Base-by-base conservation (phyloP, 64 coral and sea anemone genomes). In the Montipora sp. region DNA sequence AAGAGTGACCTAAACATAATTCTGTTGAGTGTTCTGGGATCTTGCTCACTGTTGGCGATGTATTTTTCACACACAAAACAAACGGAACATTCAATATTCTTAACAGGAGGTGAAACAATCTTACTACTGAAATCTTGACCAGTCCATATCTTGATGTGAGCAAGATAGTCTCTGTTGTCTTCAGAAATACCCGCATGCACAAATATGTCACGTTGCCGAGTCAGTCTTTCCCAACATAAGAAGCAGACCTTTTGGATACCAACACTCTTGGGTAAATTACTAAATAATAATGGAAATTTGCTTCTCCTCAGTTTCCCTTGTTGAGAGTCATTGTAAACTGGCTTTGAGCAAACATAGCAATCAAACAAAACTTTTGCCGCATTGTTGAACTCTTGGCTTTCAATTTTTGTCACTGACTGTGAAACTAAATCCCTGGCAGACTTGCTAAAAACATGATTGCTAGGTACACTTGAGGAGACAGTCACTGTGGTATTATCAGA, bases 51-150 rank as follows among this genome's bases (percentile, higher is more conserved):
- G 75, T 73, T 14, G 45, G 55, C 24, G 23, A 94, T 73, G 9
- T 79, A 76, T 89, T 61, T 88, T n/a, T 98, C 95, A 75, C 95
- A 98, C 1, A 98, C 84, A 88, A 98, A 91, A 67, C 95, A 98
- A 7, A 75, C 77, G 66, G 65, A 85, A 70, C 63, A 50, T 50
- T 69, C n/a, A 69, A 16, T 55, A 24, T 65, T 77, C 7, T 77
- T 81, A 4, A 77, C 20, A 67, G 73, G n/a, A 53, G 88, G 69
- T 10, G 75, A 59, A 49, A 27, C 51, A 16, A 71, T n/a, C 75
- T 77, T 80, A 5, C 69, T 18, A 59, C 70, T 46, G 18, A 89
- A 58, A 47, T 98, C 89, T 36, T 67, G 21, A 2, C 79, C 92
- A 16, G 89, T 98, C 89, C 92, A 98, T 74, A 96, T 83, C 87